Percentiles rank a stretch among this genome's conserved stretches.
These are phyloP conservation scores for Psilopsiagon aymara DNA, from an alignment of 2,113 vertebrate genomes.

Conservation along the genomic window DNA sequence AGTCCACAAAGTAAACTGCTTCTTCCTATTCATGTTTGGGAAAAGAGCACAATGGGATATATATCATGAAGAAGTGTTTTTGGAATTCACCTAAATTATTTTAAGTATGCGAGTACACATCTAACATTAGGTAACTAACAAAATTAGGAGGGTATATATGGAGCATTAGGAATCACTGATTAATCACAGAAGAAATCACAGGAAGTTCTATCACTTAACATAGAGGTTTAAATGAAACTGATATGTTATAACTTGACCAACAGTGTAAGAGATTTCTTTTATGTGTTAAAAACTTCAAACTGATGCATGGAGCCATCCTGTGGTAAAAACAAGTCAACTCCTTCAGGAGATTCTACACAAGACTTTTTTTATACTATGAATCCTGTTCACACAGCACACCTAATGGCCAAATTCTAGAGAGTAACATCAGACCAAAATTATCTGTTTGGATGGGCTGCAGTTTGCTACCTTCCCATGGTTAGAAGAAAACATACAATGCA, in stretches of 20 bases:
- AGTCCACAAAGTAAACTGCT: neutral
- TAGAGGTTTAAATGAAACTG: neutral
- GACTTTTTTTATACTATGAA: neutral
- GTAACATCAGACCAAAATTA: neutral
- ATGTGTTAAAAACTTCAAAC: neutral
- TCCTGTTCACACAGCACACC: neutral
- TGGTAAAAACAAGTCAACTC: slow-evolving; percentile 14
- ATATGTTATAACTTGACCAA: neutral
- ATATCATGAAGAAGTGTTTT: neutral
- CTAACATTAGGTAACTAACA: neutral
- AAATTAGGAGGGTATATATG: neutral
- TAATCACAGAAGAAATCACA: neutral
- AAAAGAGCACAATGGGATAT: neutral
- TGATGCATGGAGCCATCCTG: slow-evolving; percentile 50
- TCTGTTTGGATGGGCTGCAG: neutral
- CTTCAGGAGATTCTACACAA: neutral
- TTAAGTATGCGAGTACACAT: neutral
- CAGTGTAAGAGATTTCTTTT: neutral
- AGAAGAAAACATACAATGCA: neutral
- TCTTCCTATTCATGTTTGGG: neutral
- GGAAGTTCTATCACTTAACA: neutral
- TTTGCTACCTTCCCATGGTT: neutral
- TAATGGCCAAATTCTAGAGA: neutral
- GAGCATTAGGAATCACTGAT: neutral
- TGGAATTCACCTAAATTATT: neutral